A percentile compares a stretch with the other conserved stretches of the same genome.
Evolutionary conservation across 2,888 invertebrate genomes (phyloP).

Genomic region (Rotaria magnacalcarata): DNA sequence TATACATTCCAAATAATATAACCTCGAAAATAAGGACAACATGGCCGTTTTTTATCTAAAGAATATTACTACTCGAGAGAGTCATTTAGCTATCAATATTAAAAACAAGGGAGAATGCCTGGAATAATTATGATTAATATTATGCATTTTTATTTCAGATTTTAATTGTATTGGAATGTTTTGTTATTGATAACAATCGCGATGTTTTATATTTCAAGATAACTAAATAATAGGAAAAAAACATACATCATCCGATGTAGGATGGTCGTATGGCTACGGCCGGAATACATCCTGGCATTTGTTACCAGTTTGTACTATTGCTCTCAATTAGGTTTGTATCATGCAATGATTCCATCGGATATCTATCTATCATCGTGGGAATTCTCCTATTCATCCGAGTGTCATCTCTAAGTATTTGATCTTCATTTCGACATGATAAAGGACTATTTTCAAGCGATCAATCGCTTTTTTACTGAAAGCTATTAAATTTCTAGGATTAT

Average conservation of each 20-base stretch:
- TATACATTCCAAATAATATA: too few relatives aligned
- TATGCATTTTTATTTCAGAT: neutral
- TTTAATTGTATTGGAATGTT: neutral
- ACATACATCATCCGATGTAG: neutral
- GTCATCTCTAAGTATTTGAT: neutral
- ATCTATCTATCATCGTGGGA: neutral
- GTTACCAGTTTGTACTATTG: constrained; percentile 4
- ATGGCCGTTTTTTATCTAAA: too few relatives aligned
- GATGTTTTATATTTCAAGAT: neutral
- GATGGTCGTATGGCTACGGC: constrained; percentile 12
- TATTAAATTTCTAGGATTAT: too few relatives aligned
- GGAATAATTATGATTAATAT: neutral
- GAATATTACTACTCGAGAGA: neutral
- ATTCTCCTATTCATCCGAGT: neutral
- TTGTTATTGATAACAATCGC: neutral
- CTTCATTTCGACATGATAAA: neutral
- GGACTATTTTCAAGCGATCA: too few relatives aligned
- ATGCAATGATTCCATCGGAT: neutral
- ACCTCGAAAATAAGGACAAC: too few relatives aligned
- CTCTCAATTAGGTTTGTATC: neutral
- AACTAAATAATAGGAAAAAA: neutral
- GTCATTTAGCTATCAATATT: neutral
- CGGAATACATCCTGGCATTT: neutral
- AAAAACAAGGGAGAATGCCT: neutral
- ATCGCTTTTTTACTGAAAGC: too few relatives aligned